phyloP scores from a whole-genome alignment of 1,140 invertebrate genomes.

The Drosophila willistoni region DNA sequence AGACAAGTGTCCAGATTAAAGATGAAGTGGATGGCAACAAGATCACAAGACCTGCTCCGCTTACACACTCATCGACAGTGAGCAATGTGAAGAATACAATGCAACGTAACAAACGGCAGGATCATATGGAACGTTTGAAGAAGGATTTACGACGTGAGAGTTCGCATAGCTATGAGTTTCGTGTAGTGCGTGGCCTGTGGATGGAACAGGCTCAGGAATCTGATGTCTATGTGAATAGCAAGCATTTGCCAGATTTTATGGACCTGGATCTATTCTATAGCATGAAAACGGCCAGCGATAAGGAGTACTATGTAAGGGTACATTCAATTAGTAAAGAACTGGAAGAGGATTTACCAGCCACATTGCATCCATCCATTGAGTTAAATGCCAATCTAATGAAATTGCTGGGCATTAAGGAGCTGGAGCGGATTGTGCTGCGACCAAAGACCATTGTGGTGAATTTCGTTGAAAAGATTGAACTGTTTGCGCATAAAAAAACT shows the following conservation, averaged over 20 bases:
- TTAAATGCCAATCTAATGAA: constrained; percentile 80
- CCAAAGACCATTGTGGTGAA: constrained; percentile 76
- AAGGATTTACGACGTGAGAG: constrained; percentile 72
- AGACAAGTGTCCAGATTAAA: constrained; percentile 62
- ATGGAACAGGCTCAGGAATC: constrained; percentile 73
- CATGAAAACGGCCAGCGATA: constrained; percentile 64
- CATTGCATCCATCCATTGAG: constrained; percentile 75
- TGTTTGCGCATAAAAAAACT: constrained; percentile 83
- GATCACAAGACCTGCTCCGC: constrained; percentile 11
- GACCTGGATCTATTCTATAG: constrained; percentile 73
- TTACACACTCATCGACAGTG: constrained; percentile 65
- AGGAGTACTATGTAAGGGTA: constrained; percentile 80
- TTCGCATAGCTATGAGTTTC: constrained; percentile 70
- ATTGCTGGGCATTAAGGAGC: constrained; percentile 71
- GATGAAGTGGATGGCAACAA: constrained; percentile 28
- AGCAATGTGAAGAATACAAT: constrained; percentile 60
- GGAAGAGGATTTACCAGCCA: constrained; percentile 50
- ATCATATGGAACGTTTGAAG: constrained; percentile 74
- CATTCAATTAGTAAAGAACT: constrained; percentile 50
- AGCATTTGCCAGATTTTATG: constrained; percentile 74
- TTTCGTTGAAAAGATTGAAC: constrained; percentile 84
- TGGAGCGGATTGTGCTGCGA: constrained; percentile 68
- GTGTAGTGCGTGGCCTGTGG: constrained; percentile 73
- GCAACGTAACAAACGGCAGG: constrained; percentile 66
- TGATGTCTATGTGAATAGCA: constrained; percentile 71